Conservation (phyloP, 2,888 invertebrate species). For the Oeneis ivallda region DNA sequence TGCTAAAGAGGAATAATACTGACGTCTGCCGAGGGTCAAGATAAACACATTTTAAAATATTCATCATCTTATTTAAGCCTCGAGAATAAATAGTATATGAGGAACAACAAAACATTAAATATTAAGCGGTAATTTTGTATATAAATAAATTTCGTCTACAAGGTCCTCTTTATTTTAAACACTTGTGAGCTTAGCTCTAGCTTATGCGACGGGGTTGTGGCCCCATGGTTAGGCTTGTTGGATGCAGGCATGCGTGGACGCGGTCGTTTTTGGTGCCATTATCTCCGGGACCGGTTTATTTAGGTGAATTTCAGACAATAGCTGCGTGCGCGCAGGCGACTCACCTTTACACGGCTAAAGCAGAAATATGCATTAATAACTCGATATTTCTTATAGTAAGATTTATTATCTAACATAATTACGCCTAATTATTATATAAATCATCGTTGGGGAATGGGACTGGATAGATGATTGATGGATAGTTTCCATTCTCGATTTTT, state of each 20-base stretch:
- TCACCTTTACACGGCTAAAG: constrained; percentile 7
- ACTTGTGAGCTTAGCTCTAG: neutral
- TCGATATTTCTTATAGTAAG: constrained; percentile 1
- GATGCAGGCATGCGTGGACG: constrained; percentile 53
- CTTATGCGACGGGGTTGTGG: neutral
- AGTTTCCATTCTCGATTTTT: no score
- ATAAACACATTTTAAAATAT: no score
- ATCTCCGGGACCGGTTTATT: constrained; percentile 72
- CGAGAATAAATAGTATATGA: no score
- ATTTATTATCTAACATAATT: neutral
- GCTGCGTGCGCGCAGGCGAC: constrained; percentile 47
- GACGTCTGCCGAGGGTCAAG: neutral
- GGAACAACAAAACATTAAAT: no score
- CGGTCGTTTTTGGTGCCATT: constrained; percentile 62
- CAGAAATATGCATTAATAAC: constrained; percentile 16
- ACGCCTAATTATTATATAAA: neutral
- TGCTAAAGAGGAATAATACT: neutral
- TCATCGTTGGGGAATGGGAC: neutral
- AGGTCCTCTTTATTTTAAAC: neutral
- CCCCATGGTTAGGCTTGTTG: constrained; percentile 39
- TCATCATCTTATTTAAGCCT: no score
- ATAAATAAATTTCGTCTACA: neutral
- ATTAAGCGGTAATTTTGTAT: no score
- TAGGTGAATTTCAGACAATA: constrained; percentile 75
- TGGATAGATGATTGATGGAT: neutral